These are phyloP conservation scores for Prochilodus magdalenae DNA, from an alignment of 2,113 vertebrate genomes.

Conservation along the genomic window DNA sequence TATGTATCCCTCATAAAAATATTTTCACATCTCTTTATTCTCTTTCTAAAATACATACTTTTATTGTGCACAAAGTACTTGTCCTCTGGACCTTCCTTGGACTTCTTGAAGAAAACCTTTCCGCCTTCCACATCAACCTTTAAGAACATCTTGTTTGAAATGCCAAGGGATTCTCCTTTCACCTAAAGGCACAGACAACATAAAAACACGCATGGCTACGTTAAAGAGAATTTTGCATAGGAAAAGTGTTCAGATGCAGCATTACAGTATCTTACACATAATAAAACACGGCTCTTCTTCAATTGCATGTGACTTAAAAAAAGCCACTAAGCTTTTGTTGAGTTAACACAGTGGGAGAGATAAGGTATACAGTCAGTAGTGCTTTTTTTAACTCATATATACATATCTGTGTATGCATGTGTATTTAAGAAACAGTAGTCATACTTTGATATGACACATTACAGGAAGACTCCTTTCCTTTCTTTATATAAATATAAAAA, in stretches of 20 bases:
- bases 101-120: constrained; percentile 91
- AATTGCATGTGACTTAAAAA: constrained; percentile 54
- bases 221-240: not conserved
- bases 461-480: too few species aligned
- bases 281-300: constrained; percentile 10
- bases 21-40: too few species aligned
- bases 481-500: not conserved
- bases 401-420: not conserved
- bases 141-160: constrained; percentile 89
- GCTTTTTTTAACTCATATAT: not conserved
- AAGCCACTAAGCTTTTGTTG: constrained; percentile 6
- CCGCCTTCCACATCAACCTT: constrained; percentile 96
- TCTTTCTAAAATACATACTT: constrained; percentile 79
- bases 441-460: not conserved
- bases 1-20: too few species aligned
- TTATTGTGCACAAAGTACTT: constrained; percentile 95
- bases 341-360: not conserved
- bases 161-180: constrained; percentile 89
- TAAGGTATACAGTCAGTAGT: not conserved
- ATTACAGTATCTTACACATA: not conserved
- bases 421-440: not conserved
- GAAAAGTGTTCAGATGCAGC: constrained; percentile 31
- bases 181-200: constrained; percentile 75
- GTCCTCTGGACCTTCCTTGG: constrained; percentile 94
- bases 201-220: not conserved